Percentiles rank a stretch among this genome's conserved stretches.
phyloP scores from a whole-genome alignment of 2,113 vertebrate genomes.

The Mobula birostris region DNA sequence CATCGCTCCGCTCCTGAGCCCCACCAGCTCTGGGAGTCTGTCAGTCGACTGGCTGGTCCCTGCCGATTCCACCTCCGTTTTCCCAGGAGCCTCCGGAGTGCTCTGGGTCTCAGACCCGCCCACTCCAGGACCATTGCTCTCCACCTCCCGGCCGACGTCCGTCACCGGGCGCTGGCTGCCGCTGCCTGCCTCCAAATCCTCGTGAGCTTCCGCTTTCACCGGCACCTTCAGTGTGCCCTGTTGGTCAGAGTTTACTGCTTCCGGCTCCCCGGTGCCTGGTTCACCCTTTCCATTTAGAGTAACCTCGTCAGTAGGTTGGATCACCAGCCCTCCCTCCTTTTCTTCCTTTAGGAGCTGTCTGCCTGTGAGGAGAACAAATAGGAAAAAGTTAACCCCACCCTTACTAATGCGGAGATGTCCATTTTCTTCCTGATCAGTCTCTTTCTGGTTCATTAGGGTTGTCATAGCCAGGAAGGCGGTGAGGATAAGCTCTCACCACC shows the following conservation, averaged over 20 bases:
- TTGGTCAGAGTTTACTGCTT: slow-evolving; percentile 41
- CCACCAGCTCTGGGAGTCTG: slow-evolving; percentile 44
- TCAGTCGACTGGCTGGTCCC: slow-evolving; percentile 37
- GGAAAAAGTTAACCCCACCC: background rate
- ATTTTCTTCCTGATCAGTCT: too few relatives aligned
- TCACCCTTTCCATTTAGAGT: background rate
- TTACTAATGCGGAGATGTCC: background rate
- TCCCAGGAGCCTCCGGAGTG: too few relatives aligned
- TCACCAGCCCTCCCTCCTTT: background rate
- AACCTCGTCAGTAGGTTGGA: background rate
- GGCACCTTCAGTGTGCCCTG: slow-evolving; percentile 45
- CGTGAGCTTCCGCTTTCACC: slow-evolving; percentile 37
- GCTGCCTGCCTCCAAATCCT: slow-evolving; percentile 30
- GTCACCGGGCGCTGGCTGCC: slow-evolving; percentile 44
- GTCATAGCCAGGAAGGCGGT: too few relatives aligned
- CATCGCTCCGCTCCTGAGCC: slow-evolving; percentile 38
- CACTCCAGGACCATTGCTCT: too few relatives aligned
- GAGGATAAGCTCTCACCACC: too few relatives aligned
- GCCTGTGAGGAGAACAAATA: background rate
- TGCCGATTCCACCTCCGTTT: background rate
- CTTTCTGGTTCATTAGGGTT: too few relatives aligned
- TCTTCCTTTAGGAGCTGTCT: background rate
- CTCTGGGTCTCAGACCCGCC: background rate
- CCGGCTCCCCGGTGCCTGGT: background rate
- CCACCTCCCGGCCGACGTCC: background rate